These are phyloP conservation scores for Capitulum mitella DNA, from an alignment of 2,888 invertebrate genomes.

Conservation along the genomic window DNA sequence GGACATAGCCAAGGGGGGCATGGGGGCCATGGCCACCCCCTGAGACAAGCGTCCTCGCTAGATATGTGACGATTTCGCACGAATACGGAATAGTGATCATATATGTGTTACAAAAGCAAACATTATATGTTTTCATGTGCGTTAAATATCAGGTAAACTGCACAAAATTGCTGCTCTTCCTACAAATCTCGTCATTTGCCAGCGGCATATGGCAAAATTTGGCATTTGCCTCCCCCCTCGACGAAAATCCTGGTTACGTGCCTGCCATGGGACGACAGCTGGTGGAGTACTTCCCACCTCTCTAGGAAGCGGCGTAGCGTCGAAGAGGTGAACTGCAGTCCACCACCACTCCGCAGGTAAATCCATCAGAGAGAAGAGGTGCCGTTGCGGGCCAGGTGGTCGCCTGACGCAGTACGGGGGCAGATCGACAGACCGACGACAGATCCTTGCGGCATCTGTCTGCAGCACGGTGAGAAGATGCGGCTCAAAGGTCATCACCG, in stretches of 20 bases:
- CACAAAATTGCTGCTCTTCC: too few species aligned
- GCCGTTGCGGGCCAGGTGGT: background rate
- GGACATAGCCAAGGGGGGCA: too few species aligned
- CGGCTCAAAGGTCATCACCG: background rate
- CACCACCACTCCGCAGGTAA: background rate
- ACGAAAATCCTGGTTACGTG: too few species aligned
- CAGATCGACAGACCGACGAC: background rate
- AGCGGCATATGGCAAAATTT: too few species aligned
- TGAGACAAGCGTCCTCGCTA: too few species aligned
- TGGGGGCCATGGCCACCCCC: too few species aligned
- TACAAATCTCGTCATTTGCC: too few species aligned
- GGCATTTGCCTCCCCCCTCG: too few species aligned
- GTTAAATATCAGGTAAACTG: background rate
- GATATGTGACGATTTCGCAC: too few species aligned
- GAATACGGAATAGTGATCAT: too few species aligned
- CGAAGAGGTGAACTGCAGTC: background rate
- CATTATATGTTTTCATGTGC: background rate
- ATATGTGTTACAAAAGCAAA: too few species aligned
- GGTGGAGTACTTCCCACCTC: background rate
- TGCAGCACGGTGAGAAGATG: too few species aligned
- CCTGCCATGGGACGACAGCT: background rate
- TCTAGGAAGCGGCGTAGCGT: background rate
- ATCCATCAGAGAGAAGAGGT: background rate
- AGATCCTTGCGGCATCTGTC: background rate
- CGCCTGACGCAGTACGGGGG: background rate